Base-by-base conservation (phyloP, 2,888 invertebrate species). In the Oxytorus armatus region DNA sequence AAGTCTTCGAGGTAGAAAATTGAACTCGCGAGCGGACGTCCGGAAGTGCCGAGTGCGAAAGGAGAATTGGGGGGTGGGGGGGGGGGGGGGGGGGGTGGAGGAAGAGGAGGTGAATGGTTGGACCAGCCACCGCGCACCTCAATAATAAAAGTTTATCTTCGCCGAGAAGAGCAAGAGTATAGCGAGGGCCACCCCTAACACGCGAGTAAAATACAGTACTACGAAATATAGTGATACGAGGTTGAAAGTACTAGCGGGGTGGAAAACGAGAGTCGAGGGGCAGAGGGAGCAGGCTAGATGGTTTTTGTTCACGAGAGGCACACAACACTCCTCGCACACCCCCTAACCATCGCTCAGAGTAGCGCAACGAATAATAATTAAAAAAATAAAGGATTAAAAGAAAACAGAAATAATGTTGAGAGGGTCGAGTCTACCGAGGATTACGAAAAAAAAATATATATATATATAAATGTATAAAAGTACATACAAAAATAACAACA, bases 71-170 rank as follows among this genome's bases (percentile, higher is more conserved):
- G 3, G 44, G 10, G 3, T 4, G 16, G 18, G n/a, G 42, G 42
- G 42, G 36, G 14, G 39, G 53, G 3, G 44, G 10, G 3, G 1
- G 16, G 18, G n/a, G 42, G 42, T 29, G 36, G 14, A 29, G n/a
- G n/a, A n/a, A n/a, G n/a, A n/a, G n/a, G n/a, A n/a, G n/a, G n/a
- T n/a, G n/a, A n/a, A n/a, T 14, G 44, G 21, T 39, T 25, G 29
- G 49, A 73, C 66, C 65, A 69, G 39, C 55, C 75, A 63, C 78
- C 53, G 66, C 65, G 66, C 80, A 69, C 82, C 80, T 81, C 82
- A 76, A 81, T 78, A 82, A 82, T 82, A 82, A 82, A 82, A 82
- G 82, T 82, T 81, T 76, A 81, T 81, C 78, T 78, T 78, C 73
- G 59, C 55, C 55, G 61, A 53, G 76, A 78, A 57, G 72, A 69